Base-by-base conservation (phyloP, 2,888 invertebrate species). In the Petrolisthes cinctipes region DNA sequence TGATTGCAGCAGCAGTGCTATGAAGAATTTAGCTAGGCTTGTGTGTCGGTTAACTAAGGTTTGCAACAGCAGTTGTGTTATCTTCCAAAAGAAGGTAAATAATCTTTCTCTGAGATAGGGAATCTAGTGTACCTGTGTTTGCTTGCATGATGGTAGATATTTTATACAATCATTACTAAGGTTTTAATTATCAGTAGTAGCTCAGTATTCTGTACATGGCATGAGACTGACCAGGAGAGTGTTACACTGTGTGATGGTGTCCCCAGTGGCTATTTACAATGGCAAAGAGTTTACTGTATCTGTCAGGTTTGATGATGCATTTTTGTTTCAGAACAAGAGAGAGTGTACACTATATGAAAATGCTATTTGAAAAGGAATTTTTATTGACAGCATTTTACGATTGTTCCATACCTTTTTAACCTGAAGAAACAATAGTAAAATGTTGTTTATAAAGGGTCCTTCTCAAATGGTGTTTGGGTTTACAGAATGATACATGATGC, bases 121-220 rank as follows among this genome's bases (percentile, higher is more conserved):
- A 20, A n/a, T 54, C 56, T 82, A 68, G 82, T 82, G 83, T 75
- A 75, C 83, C 75, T 83, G 83, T 83, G 75, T 75, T 23, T 75
- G 73, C 54, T 76, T 75, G 83, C 83, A 83, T 83, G 83, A 76
- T 14, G 37, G 23, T 82, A 82, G 37, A 82, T 17, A 68, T 51
- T 82, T 68, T 68, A 68, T 82, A 82, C 66, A 61, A 76, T 7
- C 57, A 11, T 83, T 80, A 4, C 54, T 79, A 54, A 11, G 17
- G 23, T 57, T 78, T n/a, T 53, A 54, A 78, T 78, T 56, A 80
- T 79, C 14, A 17, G n/a, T 54, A 17, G 23, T 79, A 54, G 79
- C 17, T 79, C 79, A 79, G 79, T 79, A 80, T 80, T 53, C 3
- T 80, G 57, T 80, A n/a, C 56, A 23, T 57, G 23, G 11, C 54